Base-by-base conservation (phyloP, 2,888 invertebrate genomes). In the Drosophila helvetica region DNA sequence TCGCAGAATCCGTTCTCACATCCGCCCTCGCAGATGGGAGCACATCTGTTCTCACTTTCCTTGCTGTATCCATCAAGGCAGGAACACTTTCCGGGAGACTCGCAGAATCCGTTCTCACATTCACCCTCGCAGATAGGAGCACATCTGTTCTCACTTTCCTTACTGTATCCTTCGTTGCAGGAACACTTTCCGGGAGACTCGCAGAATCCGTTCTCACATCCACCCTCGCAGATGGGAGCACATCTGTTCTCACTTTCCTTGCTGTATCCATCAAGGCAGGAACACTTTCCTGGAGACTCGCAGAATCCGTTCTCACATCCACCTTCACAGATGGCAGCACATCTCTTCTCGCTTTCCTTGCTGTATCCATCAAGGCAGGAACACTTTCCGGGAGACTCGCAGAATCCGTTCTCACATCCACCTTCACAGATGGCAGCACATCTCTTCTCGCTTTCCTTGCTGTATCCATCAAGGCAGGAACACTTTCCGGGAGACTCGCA, bases 21-120 rank as follows among this genome's bases (percentile, higher is more conserved):
- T 4, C 10, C 59, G 0, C 0, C 3, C 1, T 19, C 8, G 9
- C 75, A 76, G 0, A 78, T 3, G 3, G 75, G 51, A 6, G 0
- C 1, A 19, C 70, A 70, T 0, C 17, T 62, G 33, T 6, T 57
- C 0, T 25, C 55, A 48, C 0, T 45, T 0, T 19, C 5, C 8
- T 17, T 10, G 0, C 0, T 22, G 8, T 38, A 78, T 8, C 78
- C 80, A 1, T 62, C 3, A 2, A 2, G 7, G 53, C 88, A 81
- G 15, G 71, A 25, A 30, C 64, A 65, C 3, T 22, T 47, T 2
- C 38, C 61, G 0, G 64, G 64, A 2, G 47, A 30, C 8, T 22
- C 42, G 45, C 75, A 76, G 7, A 30, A 12, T 8, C 75, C 78
- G 2, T 77, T 76, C n/a, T 58, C 7, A 42, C 75, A 76, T 0